A percentile compares a stretch with the other conserved stretches of the same genome.
phyloP scores from a whole-genome alignment of 2,888 invertebrate genomes.

The Dioctria linearis region DNA sequence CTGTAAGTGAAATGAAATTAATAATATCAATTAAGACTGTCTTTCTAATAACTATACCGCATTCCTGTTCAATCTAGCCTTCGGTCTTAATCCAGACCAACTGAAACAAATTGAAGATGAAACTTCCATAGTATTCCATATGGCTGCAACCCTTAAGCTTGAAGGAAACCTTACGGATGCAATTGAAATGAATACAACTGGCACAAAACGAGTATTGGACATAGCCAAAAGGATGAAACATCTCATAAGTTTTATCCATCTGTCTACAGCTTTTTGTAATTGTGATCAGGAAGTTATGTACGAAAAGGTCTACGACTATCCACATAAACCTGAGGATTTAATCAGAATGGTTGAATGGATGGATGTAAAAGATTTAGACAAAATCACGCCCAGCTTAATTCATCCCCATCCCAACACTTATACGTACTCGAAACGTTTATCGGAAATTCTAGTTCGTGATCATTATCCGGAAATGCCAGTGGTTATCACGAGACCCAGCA shows the following conservation, averaged over 20 bases:
- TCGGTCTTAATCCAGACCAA: conserved; percentile 77
- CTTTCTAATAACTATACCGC: not conserved
- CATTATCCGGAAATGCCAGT: conserved; percentile 84
- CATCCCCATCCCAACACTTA: conserved; percentile 94
- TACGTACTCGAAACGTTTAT: conserved; percentile 93
- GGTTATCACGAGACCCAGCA: conserved; percentile 91
- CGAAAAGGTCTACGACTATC: conserved; percentile 84
- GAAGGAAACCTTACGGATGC: conserved; percentile 92
- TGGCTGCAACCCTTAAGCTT: conserved; percentile 91
- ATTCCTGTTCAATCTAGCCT: conserved; percentile 61
- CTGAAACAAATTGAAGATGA: conserved; percentile 77
- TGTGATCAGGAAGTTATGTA: conserved; percentile 89
- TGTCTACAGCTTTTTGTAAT: conserved; percentile 98
- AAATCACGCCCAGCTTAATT: conserved; percentile 79
- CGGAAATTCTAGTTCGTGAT: conserved; percentile 86
- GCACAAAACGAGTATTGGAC: conserved; percentile 84
- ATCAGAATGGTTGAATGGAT: conserved; percentile 82
- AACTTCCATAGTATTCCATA: conserved; percentile 90
- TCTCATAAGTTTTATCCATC: conserved; percentile 85
- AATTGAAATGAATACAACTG: conserved; percentile 91
- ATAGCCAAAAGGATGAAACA: conserved; percentile 85
- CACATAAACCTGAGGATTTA: conserved; percentile 81
- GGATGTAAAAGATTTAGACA: conserved; percentile 77
- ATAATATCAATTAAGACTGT: too few relatives aligned
- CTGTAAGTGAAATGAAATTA: conserved; percentile 61